A percentile compares a stretch with the other conserved stretches of the same genome.
Evolutionary conservation across 2,888 invertebrate species (phyloP).

Genomic region (Scaptomyza flava): DNA sequence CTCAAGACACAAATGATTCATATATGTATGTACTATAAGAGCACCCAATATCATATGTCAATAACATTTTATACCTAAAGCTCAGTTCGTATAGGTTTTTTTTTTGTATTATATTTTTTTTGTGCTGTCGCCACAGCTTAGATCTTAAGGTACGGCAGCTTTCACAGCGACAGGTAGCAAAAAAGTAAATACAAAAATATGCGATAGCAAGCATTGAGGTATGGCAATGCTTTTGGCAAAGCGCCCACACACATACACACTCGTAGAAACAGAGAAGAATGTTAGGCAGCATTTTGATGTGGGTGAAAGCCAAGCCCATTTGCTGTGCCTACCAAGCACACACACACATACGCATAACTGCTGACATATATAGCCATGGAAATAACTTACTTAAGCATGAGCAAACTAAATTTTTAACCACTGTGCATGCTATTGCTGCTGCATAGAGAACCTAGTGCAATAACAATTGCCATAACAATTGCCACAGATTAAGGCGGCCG

Average conservation of each 20-base stretch:
- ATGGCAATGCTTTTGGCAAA: slow-evolving; percentile 37
- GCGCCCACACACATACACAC: slow-evolving; percentile 42
- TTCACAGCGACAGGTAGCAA: slow-evolving; percentile 43
- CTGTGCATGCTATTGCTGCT: slow-evolving; percentile 37
- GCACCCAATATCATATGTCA: slow-evolving; percentile 5
- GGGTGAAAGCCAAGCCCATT: slow-evolving; percentile 60
- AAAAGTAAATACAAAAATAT: slow-evolving; percentile 5
- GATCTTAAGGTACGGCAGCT: slow-evolving; percentile 33
- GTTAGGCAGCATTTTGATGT: slow-evolving; percentile 43
- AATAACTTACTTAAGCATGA: slow-evolving; percentile 17
- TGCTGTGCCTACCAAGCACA: slow-evolving; percentile 16
- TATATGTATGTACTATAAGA: no score
- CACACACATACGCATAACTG: slow-evolving; percentile 6
- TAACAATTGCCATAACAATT: slow-evolving; percentile 49
- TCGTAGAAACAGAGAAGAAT: slow-evolving; percentile 32
- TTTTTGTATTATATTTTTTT: background rate
- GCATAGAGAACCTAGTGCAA: slow-evolving; percentile 30
- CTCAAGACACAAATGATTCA: no score
- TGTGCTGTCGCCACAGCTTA: no score
- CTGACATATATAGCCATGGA: slow-evolving; percentile 14
- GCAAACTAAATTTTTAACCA: slow-evolving; percentile 34
- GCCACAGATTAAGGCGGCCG: slow-evolving; percentile 56
- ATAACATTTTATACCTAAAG: background rate
- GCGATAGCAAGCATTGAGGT: slow-evolving; percentile 30
- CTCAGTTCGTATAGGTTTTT: background rate